Evolutionary conservation across 2,797 vertebrate genomes (phyloP), one percentile per base, ranked within the genome.

Genomic region (Poecilia wingei): DNA sequence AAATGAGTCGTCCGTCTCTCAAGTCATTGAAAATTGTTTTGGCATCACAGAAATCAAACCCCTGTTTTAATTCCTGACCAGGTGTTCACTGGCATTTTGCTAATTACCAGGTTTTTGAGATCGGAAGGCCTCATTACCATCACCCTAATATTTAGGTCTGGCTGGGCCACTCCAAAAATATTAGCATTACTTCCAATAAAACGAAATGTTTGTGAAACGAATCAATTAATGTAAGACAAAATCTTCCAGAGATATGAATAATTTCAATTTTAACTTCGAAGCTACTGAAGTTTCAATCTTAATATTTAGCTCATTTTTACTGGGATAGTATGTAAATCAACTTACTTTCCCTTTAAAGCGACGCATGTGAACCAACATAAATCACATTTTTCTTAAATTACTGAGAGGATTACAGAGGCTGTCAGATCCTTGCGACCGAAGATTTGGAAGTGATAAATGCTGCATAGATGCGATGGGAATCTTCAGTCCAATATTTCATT

Each of bases 381-480:
- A 22, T 68, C 36, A 12, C 20, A 5, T 28, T 75, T 43, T 59
- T 6, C 10, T 46, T 46, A 61, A 49, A 66, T 39, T 41, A 25
- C 36, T 12, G n/a, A 18, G 47, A 25, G 7, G 36, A 66, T 77
- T 39, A 28, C 3, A 49, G 8, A 46, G 59, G 2, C 5, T 82
- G 61, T 72, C 16, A 45, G 33, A 43, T 45, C 36, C 20, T 22
- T 47, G 5, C 46, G 53, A 20, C 28, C n/a, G 43, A 77, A 28
- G 6, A 81, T 47, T 47, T 53, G 72, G 70, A 78, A 81, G 41
- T 18, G 8, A 51, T 41, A 83, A 47, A 72, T 72, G 31, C 28
- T 47, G 0, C 53, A 25, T 3, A 43, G 74, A 59, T 10, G 69
- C 18, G 7, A 53, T 8, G 64, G 25, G 39, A 41, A 68, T 64